These are phyloP conservation scores for Brachionus rubens DNA, from an alignment of 1,140 invertebrate species.

Conservation along the genomic window DNA sequence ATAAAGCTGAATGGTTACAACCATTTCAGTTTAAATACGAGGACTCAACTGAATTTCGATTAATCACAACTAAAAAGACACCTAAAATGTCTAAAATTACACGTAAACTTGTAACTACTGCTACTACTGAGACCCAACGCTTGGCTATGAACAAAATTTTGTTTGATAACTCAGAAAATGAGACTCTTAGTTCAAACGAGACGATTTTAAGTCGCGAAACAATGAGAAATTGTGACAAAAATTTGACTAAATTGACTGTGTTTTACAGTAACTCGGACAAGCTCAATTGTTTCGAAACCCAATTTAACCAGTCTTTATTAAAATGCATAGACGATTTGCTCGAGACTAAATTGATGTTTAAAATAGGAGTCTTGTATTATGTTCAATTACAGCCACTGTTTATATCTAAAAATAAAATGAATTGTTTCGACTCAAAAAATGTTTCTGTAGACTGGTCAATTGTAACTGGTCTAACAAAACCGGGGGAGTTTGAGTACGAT, in stretches of 20 bases:
- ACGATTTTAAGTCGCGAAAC: neutral
- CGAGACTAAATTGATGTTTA: conserved; percentile 26
- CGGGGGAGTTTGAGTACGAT: neutral
- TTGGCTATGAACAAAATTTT: neutral
- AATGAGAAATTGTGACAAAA: conserved; percentile 26
- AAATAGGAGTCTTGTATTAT: conserved; percentile 18
- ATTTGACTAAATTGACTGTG: conserved; percentile 31
- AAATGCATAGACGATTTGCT: conserved; percentile 38
- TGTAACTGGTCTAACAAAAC: neutral
- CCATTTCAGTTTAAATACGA: conserved; percentile 40
- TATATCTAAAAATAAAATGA: conserved; percentile 28
- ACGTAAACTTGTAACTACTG: neutral
- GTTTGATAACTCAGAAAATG: neutral
- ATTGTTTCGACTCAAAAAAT: neutral
- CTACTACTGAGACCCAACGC: neutral
- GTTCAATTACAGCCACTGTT: conserved; percentile 44
- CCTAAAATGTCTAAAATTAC: conserved; percentile 14
- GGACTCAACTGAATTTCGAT: neutral
- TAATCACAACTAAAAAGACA: neutral
- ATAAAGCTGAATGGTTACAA: conserved; percentile 37
- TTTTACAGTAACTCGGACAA: conserved; percentile 18
- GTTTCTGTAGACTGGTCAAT: neutral
- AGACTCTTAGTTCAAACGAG: neutral
- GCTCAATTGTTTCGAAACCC: conserved; percentile 14
- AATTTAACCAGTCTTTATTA: conserved; percentile 1